Evolutionary conservation across 2,888 invertebrate genomes (phyloP).

Genomic region (Cordilura impudica): DNA sequence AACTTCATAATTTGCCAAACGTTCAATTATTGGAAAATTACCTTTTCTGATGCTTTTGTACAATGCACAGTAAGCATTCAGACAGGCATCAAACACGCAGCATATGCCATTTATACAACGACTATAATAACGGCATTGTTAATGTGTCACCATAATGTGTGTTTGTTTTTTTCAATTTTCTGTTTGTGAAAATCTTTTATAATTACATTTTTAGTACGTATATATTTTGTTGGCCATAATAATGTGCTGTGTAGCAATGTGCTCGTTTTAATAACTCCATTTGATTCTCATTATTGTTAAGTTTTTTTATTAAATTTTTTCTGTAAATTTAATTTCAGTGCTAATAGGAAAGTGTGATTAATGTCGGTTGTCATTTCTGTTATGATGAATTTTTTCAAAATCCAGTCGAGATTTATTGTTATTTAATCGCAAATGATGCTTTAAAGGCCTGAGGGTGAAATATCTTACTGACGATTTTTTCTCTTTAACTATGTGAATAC

Average conservation of each 20-base stretch:
- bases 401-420: slow-evolving; percentile 52
- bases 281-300: slow-evolving; percentile 32
- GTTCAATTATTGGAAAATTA: slow-evolving; percentile 59
- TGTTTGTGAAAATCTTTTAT: slow-evolving; percentile 20
- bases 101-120: slow-evolving; percentile 22
- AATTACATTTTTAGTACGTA: slow-evolving; percentile 51
- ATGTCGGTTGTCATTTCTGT: slow-evolving; percentile 34
- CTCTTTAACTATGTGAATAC: neutral
- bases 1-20: slow-evolving; percentile 46
- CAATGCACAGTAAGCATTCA: slow-evolving; percentile 4
- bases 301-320: neutral
- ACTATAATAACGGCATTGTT: neutral
- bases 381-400: slow-evolving; percentile 47
- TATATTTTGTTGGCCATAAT: slow-evolving; percentile 3
- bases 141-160: neutral
- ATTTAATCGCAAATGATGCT: slow-evolving; percentile 51
- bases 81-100: neutral
- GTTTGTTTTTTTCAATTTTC: slow-evolving; percentile 4
- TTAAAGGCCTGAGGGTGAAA: slow-evolving; percentile 27
- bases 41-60: slow-evolving; percentile 17
- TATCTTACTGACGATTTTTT: neutral
- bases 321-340: slow-evolving; percentile 12
- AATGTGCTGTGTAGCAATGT: neutral
- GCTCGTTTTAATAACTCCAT: slow-evolving; percentile 19
- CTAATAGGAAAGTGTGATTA: slow-evolving; percentile 27